These are phyloP conservation scores for Lacanobia oleracea DNA, from an alignment of 2,888 invertebrate species.

Conservation along the genomic window DNA sequence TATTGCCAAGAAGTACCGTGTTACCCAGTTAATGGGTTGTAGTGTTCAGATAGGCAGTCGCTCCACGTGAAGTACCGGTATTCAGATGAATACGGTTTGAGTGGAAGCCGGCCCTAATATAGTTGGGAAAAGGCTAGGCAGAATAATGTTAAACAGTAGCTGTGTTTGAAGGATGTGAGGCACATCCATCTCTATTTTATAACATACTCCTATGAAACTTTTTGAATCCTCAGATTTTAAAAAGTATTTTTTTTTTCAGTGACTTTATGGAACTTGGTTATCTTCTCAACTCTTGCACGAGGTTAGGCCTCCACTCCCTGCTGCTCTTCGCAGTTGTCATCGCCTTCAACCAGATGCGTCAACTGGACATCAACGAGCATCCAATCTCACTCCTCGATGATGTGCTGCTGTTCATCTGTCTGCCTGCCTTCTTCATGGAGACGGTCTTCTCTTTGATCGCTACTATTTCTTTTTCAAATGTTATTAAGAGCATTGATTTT, in stretches of 20 bases:
- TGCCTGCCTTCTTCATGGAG: constrained; percentile 94
- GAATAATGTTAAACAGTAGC: not conserved
- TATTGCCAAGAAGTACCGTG: too few relatives aligned
- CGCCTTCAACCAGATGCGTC: constrained; percentile 92
- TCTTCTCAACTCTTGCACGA: constrained; percentile 87
- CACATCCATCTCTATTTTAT: not conserved
- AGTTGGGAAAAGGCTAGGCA: too few relatives aligned
- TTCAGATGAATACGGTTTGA: too few relatives aligned
- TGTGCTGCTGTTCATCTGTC: constrained; percentile 92
- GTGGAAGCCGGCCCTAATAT: too few relatives aligned
- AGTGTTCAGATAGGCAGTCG: too few relatives aligned
- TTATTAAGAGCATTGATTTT: constrained; percentile 88
- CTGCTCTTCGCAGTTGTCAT: constrained; percentile 91
- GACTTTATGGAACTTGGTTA: constrained; percentile 87
- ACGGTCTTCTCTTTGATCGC: constrained; percentile 93
- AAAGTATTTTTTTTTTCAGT: constrained; percentile 76
- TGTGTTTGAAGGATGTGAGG: not conserved
- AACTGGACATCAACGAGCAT: constrained; percentile 92
- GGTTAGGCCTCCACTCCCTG: constrained; percentile 88
- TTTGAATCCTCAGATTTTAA: not conserved
- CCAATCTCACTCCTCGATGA: constrained; percentile 93
- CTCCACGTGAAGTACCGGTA: too few relatives aligned
- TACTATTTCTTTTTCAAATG: constrained; percentile 89
- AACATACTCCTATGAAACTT: not conserved
- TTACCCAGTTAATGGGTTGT: too few relatives aligned